These are phyloP conservation scores for Linnaemya vulpina DNA, from an alignment of 2,888 invertebrate genomes.

Conservation along the genomic window DNA sequence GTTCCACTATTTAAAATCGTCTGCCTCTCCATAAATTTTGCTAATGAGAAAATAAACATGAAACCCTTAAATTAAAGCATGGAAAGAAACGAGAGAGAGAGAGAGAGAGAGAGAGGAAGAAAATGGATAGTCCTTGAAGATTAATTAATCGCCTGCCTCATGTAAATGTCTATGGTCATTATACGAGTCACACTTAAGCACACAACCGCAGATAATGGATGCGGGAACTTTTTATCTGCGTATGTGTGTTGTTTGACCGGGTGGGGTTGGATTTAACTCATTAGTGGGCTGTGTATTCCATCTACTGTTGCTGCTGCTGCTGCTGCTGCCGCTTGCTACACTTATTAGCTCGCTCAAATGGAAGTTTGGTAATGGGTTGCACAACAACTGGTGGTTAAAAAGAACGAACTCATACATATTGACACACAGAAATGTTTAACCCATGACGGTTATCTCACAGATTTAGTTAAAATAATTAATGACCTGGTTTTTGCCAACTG, in stretches of 20 bases:
- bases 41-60: conserved; percentile 76
- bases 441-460: conserved; percentile 78
- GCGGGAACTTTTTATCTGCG: conserved; percentile 42
- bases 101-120: not conserved
- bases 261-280: conserved; percentile 61
- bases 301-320: too few species aligned
- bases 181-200: conserved; percentile 17
- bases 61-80: conserved; percentile 75
- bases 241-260: conserved; percentile 19
- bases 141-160: conserved; percentile 82
- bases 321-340: conserved; percentile 21
- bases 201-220: conserved; percentile 65
- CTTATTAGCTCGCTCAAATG: conserved; percentile 69
- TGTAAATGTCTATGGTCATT: conserved; percentile 73
- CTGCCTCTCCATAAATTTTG: conserved; percentile 61
- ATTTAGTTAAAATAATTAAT: conserved; percentile 83
- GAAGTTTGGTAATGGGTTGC: conserved; percentile 61
- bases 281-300: conserved; percentile 51
- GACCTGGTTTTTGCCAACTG: conserved; percentile 82
- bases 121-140: conserved; percentile 79
- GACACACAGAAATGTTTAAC: conserved; percentile 55
- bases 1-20: not conserved
- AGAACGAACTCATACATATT: conserved; percentile 6
- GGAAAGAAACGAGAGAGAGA: not conserved
- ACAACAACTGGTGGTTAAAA: conserved; percentile 62